A percentile compares a stretch with the other conserved stretches of the same genome.
phyloP scores from a whole-genome alignment of 2,888 invertebrate species.

The Nomada flava region DNA sequence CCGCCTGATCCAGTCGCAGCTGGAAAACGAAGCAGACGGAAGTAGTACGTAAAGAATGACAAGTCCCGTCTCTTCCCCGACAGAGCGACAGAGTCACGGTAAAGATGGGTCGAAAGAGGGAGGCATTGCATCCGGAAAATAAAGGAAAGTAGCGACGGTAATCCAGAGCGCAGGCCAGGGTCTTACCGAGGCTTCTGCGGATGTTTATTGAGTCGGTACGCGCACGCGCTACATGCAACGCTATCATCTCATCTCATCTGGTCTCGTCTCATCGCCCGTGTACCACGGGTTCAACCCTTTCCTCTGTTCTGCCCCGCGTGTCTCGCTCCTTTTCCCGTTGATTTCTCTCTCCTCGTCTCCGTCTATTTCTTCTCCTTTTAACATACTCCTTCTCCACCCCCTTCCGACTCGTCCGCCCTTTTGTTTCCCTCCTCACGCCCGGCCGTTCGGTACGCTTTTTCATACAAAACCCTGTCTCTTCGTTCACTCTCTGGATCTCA shows the following conservation, averaged over 20 bases:
- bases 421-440: neutral
- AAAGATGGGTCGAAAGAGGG: conserved; percentile 57
- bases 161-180: conserved; percentile 82
- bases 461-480: conserved; percentile 22
- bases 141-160: conserved; percentile 80
- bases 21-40: neutral
- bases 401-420: neutral
- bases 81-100: conserved; percentile 57
- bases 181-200: conserved; percentile 81
- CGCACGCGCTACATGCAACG: conserved; percentile 79
- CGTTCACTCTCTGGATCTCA: conserved; percentile 36
- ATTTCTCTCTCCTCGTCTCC: conserved; percentile 11
- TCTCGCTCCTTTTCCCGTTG: conserved; percentile 18
- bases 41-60: conserved; percentile 63
- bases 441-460: conserved; percentile 11
- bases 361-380: neutral
- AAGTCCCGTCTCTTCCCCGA: conserved; percentile 49
- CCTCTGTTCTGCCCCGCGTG: conserved; percentile 3
- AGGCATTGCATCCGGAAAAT: conserved; percentile 76
- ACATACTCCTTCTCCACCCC: conserved; percentile 1
- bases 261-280: conserved; percentile 73
- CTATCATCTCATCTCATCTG: conserved; percentile 76
- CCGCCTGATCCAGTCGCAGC: conserved; percentile 1
- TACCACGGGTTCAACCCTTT: conserved; percentile 44
- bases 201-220: conserved; percentile 83